Evolutionary conservation across 2,113 vertebrate species (phyloP), one percentile per base, ranked within the genome.

Genomic region (Orcinus orca): DNA sequence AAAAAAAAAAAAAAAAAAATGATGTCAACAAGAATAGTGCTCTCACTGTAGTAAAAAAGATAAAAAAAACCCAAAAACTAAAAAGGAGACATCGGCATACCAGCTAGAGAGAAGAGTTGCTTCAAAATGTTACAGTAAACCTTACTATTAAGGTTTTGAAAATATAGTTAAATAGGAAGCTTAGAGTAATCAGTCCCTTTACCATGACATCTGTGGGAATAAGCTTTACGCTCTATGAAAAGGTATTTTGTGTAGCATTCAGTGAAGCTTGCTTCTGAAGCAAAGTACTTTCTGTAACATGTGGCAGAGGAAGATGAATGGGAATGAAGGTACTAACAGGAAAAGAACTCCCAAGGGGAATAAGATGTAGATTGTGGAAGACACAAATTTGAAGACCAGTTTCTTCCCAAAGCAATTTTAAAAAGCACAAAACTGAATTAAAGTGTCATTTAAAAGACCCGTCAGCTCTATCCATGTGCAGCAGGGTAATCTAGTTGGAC

Each of bases 351-450:
- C 31, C 38, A 36, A 82, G 29, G 68, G 79, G 50, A 62, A 23
- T 70, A 84, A 83, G 58, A 83, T 89, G 38, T 82, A 38, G 7
- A 79, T 74, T 95, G 68, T 47, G 31, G 89, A 96, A 95, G 85
- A 95, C 86, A 93, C 50, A 95, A 6, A 87, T 91, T 60, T 93
- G 68, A 86, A 97, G 70, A 63, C 58, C 4, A 70, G 14, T 63
- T 70, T 88, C 68, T 95, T 14, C 80, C 65, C 31, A 80, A 90
- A 94, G 89, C 81, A 77, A 90, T 90, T 97, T 97, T 81, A 83
- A 91, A 94, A 79, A 74, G 85, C 26, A 68, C 31, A 68, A 90
- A 93, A 67, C 50, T 79, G 83, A 97, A 81, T 65, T 38, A 23
- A 81, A 88, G 53, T 90, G 81, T 79, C 86, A 88, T 73, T 80